phyloP scores from a whole-genome alignment of 53 echinoderm and acorn worm genomes.

The Astropecten irregularis region DNA sequence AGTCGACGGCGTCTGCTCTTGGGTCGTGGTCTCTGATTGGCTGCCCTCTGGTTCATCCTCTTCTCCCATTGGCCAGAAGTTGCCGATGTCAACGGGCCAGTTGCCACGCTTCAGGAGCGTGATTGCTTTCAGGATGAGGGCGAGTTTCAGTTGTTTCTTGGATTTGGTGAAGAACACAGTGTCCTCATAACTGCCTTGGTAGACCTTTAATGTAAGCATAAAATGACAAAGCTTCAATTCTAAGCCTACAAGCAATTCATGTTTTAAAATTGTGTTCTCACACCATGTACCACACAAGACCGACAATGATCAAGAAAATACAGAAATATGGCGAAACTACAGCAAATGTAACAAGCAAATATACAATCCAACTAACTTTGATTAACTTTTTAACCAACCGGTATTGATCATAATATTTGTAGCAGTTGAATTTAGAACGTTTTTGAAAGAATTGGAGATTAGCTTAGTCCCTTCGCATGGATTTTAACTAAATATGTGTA shows the following conservation, averaged over 20 bases:
- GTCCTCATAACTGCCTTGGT: constrained; percentile 7
- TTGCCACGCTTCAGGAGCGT: constrained; percentile 41
- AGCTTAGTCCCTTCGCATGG: too few relatives aligned
- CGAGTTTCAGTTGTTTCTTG: constrained; percentile 40
- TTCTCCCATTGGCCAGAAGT: constrained; percentile 28
- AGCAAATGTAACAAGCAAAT: too few relatives aligned
- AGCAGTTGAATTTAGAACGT: too few relatives aligned
- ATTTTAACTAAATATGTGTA: too few relatives aligned
- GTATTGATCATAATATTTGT: too few relatives aligned
- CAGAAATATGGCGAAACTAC: too few relatives aligned
- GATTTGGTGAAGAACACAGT: constrained; percentile 32
- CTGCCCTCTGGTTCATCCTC: constrained; percentile 17
- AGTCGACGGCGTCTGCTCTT: not conserved
- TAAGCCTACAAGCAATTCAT: not conserved
- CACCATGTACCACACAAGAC: not conserved
- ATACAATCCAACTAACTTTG: too few relatives aligned
- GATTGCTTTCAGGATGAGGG: constrained; percentile 35
- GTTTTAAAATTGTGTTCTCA: not conserved
- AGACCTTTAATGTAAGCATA: not conserved
- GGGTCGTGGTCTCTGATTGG: constrained; percentile 34
- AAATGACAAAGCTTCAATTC: not conserved
- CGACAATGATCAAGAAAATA: too few relatives aligned
- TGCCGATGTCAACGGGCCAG: constrained; percentile 13
- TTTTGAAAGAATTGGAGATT: too few relatives aligned
- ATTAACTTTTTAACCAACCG: too few relatives aligned